These are phyloP conservation scores for Erinaceus europaeus DNA, from an alignment of 2,113 vertebrate species.

Conservation along the genomic window DNA sequence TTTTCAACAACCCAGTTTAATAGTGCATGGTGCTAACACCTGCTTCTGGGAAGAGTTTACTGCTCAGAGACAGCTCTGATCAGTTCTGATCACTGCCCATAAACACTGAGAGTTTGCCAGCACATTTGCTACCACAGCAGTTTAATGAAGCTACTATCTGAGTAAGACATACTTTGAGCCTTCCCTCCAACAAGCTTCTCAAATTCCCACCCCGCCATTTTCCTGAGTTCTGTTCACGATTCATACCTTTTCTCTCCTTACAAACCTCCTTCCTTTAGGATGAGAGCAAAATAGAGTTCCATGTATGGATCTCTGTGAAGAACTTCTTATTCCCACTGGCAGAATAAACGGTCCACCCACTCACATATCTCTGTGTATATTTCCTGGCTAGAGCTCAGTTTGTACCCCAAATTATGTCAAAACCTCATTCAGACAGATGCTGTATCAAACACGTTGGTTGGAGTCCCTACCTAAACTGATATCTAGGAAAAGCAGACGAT, in stretches of 20 bases:
- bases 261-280: background rate
- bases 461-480: background rate
- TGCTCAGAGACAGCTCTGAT: background rate
- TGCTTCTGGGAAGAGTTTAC: background rate
- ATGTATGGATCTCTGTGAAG: background rate
- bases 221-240: background rate
- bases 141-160: background rate
- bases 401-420: background rate
- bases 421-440: background rate
- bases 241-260: background rate
- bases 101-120: background rate
- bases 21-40: no score
- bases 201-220: background rate
- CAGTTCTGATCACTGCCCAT: background rate
- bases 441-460: background rate
- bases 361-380: background rate
- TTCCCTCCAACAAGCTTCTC: background rate
- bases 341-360: no score
- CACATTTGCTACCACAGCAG: background rate
- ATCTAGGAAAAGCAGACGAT: background rate
- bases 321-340: background rate
- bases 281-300: background rate
- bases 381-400: background rate
- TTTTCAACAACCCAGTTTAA: no score
- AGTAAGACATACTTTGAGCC: no score